Evolutionary conservation across 2,797 vertebrate genomes (phyloP).

Genomic region (Meriones psammophilus): DNA sequence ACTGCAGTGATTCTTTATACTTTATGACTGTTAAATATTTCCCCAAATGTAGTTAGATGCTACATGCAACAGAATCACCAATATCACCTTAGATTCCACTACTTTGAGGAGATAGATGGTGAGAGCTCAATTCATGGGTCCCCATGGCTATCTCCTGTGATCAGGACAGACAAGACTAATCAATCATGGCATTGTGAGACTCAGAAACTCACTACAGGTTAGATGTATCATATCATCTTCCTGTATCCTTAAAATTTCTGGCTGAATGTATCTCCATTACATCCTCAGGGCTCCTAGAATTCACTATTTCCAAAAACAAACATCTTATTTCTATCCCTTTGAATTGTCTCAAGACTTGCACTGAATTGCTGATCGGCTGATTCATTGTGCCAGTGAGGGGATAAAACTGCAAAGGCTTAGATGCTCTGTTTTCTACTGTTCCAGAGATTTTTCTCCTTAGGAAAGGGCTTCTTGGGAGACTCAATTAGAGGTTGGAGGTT

Average conservation of each 20-base stretch:
- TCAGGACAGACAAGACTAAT: slow-evolving; percentile 18
- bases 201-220: background rate
- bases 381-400: background rate
- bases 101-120: background rate
- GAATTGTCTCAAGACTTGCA: slow-evolving; percentile 36
- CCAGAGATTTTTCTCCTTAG: background rate
- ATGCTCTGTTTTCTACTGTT: background rate
- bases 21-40: slow-evolving; percentile 49
- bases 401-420: background rate
- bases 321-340: background rate
- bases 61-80: background rate
- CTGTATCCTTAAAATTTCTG: slow-evolving; percentile 50
- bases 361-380: background rate
- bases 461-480: background rate
- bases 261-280: background rate
- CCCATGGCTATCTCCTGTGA: background rate
- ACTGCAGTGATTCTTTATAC: background rate
- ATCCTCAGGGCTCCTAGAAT: slow-evolving; percentile 1
- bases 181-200: background rate
- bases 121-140: background rate
- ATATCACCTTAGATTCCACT: background rate
- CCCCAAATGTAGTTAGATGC: background rate
- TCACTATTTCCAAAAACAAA: slow-evolving; percentile 19
- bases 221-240: slow-evolving; percentile 5
- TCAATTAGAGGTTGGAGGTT: slow-evolving; percentile 5